Base-by-base conservation (phyloP, 2,113 vertebrate genomes). In the Oryzias javanicus region DNA sequence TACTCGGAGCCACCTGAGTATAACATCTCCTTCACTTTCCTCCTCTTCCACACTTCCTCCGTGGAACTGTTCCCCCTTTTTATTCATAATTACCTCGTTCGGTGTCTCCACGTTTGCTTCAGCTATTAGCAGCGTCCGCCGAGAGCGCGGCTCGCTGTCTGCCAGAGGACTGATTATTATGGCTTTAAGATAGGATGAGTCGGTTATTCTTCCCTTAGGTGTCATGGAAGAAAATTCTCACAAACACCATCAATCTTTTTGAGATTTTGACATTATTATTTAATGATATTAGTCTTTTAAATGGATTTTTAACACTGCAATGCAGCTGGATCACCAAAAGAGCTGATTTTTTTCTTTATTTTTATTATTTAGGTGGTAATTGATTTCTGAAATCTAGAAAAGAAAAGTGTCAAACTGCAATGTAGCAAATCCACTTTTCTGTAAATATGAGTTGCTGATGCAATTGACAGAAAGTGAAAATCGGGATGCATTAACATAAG, bases 291-390 rank as follows among this genome's bases (percentile, higher is more conserved):
- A 35, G 29, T 35, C 1, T 35, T 35, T 35, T 35, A 35, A 35
- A 35, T 35, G 35, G 8, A 35, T 35, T 47, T 47, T 47, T 12
- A 5, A 18, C 45, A 47, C 8, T 19, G 46, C 19, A 18, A 10
- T 18, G 19, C 46, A 47, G 7, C 19, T 18, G 19, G 15, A 8
- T 17, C 8, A 44, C 42, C 16, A 44, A 44, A 17, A 17, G 46
- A 47, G 46, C 46, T 18, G 15, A 17, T 41, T 14, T 0, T 55
- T 54, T 19, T 3, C 41, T 79, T 52, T 60, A 51, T 76, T 84
- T 69, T 49, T 40, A 64, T 85, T 74, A 76, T 76, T 62, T 70
- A 58, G 80, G 76, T 64, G 60, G 65, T 82, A 83, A 87, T 79
- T 81, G 78, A 86, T 82, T 75, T 83, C 75, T 84, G 49, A 54